Evolutionary conservation across 2,113 vertebrate genomes (phyloP).

Genomic region (Rhegmatorhina hoffmannsi): DNA sequence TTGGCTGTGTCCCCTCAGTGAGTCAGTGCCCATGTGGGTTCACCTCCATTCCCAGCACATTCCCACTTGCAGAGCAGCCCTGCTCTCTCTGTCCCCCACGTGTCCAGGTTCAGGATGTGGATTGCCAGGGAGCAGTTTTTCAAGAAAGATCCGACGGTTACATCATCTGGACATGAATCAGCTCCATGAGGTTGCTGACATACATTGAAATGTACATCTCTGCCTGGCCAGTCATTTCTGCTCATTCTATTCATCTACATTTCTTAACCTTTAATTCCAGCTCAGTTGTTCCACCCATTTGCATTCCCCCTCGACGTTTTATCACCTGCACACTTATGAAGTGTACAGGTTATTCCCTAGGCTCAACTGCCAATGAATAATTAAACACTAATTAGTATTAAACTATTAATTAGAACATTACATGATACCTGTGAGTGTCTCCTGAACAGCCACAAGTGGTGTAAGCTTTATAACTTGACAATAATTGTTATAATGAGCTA

Average conservation of each 20-base stretch:
- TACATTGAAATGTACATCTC: neutral
- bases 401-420: slow-evolving; percentile 8
- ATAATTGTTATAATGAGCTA: neutral
- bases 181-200: neutral
- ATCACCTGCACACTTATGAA: neutral
- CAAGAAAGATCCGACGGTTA: neutral
- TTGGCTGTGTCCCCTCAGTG: neutral
- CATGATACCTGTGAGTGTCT: neutral
- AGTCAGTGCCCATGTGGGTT: neutral
- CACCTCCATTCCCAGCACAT: rapidly evolving
- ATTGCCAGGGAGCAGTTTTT: neutral
- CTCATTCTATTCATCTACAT: neutral
- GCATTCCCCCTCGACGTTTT: neutral
- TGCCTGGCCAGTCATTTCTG: neutral
- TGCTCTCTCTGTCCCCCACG: neutral
- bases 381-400: neutral
- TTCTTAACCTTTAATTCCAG: neutral
- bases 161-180: neutral
- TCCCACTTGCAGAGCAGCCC: neutral
- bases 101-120: neutral
- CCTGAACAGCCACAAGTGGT: neutral
- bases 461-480: neutral
- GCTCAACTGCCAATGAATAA: slow-evolving; percentile 3
- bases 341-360: neutral
- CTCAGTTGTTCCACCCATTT: neutral